Evolutionary conservation across 2,888 invertebrate species (phyloP).

Genomic region (Eurois occulta): DNA sequence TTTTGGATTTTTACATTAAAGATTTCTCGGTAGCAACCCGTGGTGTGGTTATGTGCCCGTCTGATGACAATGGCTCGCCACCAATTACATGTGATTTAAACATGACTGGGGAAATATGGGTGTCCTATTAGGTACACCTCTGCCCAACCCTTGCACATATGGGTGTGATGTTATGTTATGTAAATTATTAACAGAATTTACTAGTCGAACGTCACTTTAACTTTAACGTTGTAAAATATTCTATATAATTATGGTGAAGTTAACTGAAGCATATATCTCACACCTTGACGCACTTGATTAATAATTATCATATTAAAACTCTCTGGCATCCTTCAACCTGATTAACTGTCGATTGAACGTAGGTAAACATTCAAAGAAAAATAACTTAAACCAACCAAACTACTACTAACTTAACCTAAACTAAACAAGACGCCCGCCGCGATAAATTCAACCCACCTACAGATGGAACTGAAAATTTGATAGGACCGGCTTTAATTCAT

Average conservation of each 20-base stretch:
- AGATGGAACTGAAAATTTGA: conserved; percentile 77
- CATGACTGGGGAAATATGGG: no score
- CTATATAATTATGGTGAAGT: not conserved
- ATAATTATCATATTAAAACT: not conserved
- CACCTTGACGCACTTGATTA: not conserved
- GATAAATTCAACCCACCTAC: conserved; percentile 66
- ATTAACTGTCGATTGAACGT: not conserved
- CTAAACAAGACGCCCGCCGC: conserved; percentile 45
- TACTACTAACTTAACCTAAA: conserved; percentile 36
- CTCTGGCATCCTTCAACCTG: not conserved
- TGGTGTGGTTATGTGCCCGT: not conserved
- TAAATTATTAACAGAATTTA: not conserved
- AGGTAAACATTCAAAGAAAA: conserved; percentile 13
- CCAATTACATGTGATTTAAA: no score
- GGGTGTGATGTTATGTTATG: not conserved
- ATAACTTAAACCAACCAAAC: conserved; percentile 8
- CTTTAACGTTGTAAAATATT: not conserved
- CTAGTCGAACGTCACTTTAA: not conserved
- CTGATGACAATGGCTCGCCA: not conserved
- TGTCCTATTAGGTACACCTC: no score
- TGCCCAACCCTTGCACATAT: not conserved
- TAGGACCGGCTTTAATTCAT: conserved; percentile 82
- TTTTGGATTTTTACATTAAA: not conserved
- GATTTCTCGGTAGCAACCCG: not conserved
- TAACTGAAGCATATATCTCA: not conserved